phyloP scores from a whole-genome alignment of 2,113 vertebrate species.

The Corythaeola cristata region DNA sequence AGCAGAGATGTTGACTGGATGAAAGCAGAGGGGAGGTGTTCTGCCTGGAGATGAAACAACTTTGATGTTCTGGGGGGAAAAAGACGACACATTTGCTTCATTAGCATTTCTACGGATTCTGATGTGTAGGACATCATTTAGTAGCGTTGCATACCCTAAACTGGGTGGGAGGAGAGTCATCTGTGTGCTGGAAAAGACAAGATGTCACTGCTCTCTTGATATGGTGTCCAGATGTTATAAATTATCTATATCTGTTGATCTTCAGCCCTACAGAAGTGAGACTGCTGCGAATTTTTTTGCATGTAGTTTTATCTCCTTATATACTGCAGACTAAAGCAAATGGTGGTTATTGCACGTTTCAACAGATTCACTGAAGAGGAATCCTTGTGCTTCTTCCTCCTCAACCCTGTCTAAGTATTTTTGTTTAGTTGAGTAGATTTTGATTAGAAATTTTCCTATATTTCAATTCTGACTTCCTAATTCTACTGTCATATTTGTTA shows the following conservation, averaged over 20 bases:
- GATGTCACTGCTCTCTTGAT: background rate
- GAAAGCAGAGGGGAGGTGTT: background rate
- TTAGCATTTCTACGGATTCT: background rate
- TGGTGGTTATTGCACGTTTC: background rate
- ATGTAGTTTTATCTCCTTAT: background rate
- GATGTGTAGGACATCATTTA: background rate
- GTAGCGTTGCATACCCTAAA: background rate
- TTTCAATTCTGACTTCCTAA: background rate
- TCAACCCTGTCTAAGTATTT: background rate
- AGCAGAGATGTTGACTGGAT: background rate
- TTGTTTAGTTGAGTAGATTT: background rate
- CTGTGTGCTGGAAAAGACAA: background rate
- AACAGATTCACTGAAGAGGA: background rate
- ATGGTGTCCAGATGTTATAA: background rate
- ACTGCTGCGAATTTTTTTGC: background rate
- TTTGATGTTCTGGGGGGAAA: background rate
- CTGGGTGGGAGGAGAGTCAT: background rate
- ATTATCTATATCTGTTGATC: background rate
- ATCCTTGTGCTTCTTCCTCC: background rate
- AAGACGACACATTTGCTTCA: accelerated
- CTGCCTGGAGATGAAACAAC: background rate
- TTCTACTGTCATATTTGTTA: background rate
- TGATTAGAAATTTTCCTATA: background rate
- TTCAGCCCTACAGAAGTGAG: background rate
- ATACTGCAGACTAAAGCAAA: background rate